These are phyloP conservation scores for Ceuthmochares aereus DNA, from an alignment of 2,113 vertebrate genomes.

Conservation along the genomic window DNA sequence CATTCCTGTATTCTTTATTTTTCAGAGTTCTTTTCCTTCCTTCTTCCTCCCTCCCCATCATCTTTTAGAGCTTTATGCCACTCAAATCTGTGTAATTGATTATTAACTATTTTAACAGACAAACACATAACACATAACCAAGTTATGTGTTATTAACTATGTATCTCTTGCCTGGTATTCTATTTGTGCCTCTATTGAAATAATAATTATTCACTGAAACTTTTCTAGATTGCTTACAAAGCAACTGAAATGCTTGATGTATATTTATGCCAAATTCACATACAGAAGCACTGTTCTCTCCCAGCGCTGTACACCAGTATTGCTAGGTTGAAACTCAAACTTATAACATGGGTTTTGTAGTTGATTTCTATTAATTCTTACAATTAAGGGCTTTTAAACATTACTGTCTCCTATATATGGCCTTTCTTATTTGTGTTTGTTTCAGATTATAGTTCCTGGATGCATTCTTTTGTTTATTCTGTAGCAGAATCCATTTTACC, in stretches of 20 bases:
- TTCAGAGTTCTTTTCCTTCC: neutral
- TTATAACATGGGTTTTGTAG: neutral
- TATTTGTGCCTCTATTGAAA: neutral
- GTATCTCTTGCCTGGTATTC: neutral
- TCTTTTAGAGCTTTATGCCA: neutral
- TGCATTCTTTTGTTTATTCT: neutral
- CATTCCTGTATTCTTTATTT: neutral
- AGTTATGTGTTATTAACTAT: neutral
- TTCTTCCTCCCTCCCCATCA: neutral
- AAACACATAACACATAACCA: neutral
- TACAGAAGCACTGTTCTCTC: neutral
- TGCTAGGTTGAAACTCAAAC: neutral
- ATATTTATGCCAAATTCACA: neutral
- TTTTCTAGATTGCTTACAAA: neutral
- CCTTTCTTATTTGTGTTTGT: neutral
- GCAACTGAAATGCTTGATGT: neutral
- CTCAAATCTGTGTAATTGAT: neutral
- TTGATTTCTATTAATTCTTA: neutral
- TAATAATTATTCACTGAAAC: neutral
- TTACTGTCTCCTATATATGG: neutral
- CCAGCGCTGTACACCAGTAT: neutral
- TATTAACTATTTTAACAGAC: neutral
- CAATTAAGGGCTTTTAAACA: neutral
- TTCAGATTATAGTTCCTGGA: neutral
- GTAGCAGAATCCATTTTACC: neutral